Evolutionary conservation across 2,113 vertebrate genomes (phyloP).

Genomic region (Hipposideros armiger): DNA sequence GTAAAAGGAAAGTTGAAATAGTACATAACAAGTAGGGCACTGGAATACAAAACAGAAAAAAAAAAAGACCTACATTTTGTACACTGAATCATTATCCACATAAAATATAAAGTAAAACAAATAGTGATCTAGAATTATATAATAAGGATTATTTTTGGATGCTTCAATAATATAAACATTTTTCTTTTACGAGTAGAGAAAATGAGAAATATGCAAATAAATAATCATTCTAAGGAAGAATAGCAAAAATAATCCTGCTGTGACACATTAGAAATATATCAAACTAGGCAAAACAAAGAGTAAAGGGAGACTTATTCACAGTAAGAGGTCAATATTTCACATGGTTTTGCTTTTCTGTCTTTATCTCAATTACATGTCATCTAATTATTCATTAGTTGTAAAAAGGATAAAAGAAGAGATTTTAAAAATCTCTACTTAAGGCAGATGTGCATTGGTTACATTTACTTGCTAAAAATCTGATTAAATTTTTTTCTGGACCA

Average conservation of each 20-base stretch:
- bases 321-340: neutral
- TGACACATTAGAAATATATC: neutral
- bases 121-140: neutral
- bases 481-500: neutral
- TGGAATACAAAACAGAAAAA: neutral
- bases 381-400: neutral
- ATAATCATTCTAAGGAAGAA: neutral
- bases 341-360: neutral
- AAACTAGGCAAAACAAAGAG: neutral
- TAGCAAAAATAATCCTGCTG: neutral
- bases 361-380: neutral
- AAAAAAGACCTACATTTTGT: neutral
- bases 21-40: neutral
- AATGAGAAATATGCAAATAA: neutral
- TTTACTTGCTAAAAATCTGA: neutral
- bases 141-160: neutral
- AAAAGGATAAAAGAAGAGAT: neutral
- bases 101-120: slow-evolving; percentile 15
- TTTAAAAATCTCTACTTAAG: neutral
- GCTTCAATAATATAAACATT: neutral
- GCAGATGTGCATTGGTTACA: neutral
- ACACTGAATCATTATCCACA: neutral
- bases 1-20: slow-evolving; percentile 22
- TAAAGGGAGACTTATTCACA: neutral
- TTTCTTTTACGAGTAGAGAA: neutral